Conservation (phyloP, 2,113 vertebrate genomes). For the Pterophyllum scalare region DNA sequence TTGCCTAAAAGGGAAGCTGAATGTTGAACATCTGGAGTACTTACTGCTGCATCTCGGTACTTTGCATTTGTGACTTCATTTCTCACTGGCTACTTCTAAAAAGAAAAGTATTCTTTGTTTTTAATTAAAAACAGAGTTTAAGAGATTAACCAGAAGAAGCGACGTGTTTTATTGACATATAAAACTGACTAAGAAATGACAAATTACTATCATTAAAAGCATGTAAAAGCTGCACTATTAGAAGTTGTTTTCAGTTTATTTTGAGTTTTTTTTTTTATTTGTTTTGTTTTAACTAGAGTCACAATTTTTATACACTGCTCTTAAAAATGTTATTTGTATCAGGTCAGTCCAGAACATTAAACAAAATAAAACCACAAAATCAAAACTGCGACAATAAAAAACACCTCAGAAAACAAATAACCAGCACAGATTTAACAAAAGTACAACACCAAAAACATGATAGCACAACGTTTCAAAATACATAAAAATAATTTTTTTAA, state of each 20-base stretch:
- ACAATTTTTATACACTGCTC: neutral
- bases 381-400: neutral
- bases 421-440: too few species aligned
- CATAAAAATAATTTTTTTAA: too few species aligned
- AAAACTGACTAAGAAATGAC: neutral
- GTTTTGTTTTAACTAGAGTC: neutral
- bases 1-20: conserved; percentile 41
- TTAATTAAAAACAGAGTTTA: conserved; percentile 23
- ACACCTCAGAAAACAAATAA: neutral
- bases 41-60: conserved; percentile 5
- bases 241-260: neutral
- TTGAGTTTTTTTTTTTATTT: too few species aligned
- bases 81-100: conserved; percentile 30
- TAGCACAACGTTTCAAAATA: too few species aligned
- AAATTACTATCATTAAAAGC: neutral
- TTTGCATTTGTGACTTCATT: conserved; percentile 32
- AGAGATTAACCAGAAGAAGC: conserved; percentile 4
- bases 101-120: conserved; percentile 31
- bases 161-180: conserved; percentile 20
- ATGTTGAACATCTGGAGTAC: conserved; percentile 31
- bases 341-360: neutral
- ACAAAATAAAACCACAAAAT: neutral
- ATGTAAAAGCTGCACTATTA: neutral
- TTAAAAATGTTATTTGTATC: neutral
- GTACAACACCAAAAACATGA: too few species aligned